Evolutionary conservation across 2,797 vertebrate species (phyloP).

Genomic region (Arremon aurantiirostris): DNA sequence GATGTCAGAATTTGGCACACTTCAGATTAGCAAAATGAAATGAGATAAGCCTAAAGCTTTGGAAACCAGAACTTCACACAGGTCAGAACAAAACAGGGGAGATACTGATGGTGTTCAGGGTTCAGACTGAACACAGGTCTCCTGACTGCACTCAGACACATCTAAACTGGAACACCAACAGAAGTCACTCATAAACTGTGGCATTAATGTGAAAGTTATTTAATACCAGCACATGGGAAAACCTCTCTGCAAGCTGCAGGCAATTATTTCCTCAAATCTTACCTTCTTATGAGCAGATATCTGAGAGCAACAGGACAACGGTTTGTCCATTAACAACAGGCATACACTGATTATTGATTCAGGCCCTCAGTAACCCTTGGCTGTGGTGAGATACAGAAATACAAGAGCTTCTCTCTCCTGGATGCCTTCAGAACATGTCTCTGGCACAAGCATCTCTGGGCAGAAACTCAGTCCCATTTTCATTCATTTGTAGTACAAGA

Average conservation of each 20-base stretch:
- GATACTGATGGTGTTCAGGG: not conserved
- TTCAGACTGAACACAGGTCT: not conserved
- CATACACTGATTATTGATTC: not conserved
- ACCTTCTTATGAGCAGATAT: not conserved
- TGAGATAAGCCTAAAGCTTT: not conserved
- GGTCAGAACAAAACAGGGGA: not conserved
- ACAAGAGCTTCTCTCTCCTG: not conserved
- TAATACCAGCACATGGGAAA: not conserved
- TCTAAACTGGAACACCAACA: not conserved
- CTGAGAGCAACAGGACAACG: not conserved
- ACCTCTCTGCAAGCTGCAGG: not conserved
- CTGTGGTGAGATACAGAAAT: not conserved
- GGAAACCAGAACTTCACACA: not conserved
- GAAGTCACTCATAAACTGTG: not conserved
- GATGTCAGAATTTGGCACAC: constrained; percentile 33
- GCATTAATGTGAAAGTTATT: not conserved
- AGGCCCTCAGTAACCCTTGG: not conserved
- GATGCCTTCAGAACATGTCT: fast-evolving
- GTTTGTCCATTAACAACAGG: not conserved
- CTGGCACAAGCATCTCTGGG: not conserved
- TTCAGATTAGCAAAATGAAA: not conserved
- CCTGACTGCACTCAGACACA: not conserved
- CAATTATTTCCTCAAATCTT: not conserved
- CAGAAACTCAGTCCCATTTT: not conserved
- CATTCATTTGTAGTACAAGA: not conserved